Conservation (phyloP, 2,888 invertebrate genomes). For the Lomographa bimaculata region DNA sequence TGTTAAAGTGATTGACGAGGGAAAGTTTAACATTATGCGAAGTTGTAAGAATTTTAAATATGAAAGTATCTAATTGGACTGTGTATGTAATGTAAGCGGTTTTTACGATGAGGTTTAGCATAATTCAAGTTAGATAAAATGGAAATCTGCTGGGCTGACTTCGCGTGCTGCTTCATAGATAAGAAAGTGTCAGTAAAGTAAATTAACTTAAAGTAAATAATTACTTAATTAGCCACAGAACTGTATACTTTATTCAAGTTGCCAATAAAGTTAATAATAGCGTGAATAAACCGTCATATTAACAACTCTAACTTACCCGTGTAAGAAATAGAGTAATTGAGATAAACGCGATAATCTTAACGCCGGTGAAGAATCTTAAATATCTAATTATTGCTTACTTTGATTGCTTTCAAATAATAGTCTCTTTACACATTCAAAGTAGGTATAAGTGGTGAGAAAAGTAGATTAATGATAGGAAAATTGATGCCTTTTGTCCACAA, state of each 20-base stretch:
- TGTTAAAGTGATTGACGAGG: conserved; percentile 15
- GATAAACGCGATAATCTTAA: conserved; percentile 33
- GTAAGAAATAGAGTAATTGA: conserved; percentile 37
- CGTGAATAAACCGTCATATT: conserved; percentile 10
- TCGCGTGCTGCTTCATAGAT: conserved; percentile 9
- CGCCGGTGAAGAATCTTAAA: conserved; percentile 17
- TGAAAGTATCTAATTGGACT: conserved; percentile 56
- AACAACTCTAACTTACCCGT: conserved; percentile 16
- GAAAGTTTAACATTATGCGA: conserved; percentile 24
- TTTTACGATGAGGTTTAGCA: conserved; percentile 33
- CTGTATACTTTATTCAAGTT: conserved; percentile 5
- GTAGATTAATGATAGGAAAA: conserved; percentile 20
- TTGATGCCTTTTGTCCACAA: conserved; percentile 22
- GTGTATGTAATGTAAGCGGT: conserved; percentile 47
- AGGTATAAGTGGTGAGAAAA: conserved; percentile 13
- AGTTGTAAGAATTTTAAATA: conserved; percentile 38
- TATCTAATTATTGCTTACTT: conserved; percentile 19
- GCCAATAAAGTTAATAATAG: conserved; percentile 12
- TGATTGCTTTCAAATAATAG: conserved; percentile 25
- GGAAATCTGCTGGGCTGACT: conserved; percentile 3
- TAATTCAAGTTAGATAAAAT: conserved; percentile 6
- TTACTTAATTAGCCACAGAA: conserved; percentile 1
- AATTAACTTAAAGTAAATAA: too few species aligned
- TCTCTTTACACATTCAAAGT: conserved; percentile 16
- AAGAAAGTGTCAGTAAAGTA: conserved; percentile 8